Evolutionary conservation across 2,797 vertebrate genomes (phyloP).

Genomic region (Lepus oiostolus): DNA sequence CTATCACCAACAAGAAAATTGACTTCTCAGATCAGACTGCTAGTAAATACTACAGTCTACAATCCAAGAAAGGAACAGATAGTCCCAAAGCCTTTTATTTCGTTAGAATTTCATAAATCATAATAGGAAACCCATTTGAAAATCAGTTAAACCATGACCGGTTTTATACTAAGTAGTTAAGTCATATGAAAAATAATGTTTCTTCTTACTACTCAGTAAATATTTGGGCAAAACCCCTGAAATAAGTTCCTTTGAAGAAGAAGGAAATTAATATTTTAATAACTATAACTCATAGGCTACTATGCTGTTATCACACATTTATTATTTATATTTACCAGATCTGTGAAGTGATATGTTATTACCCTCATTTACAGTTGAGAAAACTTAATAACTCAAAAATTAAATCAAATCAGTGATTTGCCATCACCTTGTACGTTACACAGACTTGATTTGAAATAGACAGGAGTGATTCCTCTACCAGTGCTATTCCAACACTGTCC

Average conservation of each 20-base stretch:
- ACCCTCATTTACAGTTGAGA: neutral
- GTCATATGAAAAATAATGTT: neutral
- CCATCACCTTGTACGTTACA: neutral
- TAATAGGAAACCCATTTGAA: constrained; percentile 9
- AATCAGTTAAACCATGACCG: neutral
- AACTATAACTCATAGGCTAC: neutral
- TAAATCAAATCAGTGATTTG: neutral
- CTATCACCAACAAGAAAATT: neutral
- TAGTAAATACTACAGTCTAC: neutral
- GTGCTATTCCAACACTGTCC: neutral
- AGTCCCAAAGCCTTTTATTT: neutral
- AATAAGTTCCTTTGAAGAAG: neutral
- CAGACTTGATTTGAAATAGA: neutral
- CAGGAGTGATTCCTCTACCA: neutral
- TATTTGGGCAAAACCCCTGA: neutral
- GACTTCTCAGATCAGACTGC: neutral
- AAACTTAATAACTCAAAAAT: neutral
- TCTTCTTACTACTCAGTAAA: constrained; percentile 22
- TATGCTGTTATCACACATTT: neutral
- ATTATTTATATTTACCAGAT: constrained; percentile 18
- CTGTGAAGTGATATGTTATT: neutral
- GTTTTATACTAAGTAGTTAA: neutral
- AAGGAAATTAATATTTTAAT: neutral
- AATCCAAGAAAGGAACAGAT: neutral
- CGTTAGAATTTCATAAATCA: neutral